Base-by-base conservation (phyloP, 23 tunicate species). In the Phallusia fumigata region DNA sequence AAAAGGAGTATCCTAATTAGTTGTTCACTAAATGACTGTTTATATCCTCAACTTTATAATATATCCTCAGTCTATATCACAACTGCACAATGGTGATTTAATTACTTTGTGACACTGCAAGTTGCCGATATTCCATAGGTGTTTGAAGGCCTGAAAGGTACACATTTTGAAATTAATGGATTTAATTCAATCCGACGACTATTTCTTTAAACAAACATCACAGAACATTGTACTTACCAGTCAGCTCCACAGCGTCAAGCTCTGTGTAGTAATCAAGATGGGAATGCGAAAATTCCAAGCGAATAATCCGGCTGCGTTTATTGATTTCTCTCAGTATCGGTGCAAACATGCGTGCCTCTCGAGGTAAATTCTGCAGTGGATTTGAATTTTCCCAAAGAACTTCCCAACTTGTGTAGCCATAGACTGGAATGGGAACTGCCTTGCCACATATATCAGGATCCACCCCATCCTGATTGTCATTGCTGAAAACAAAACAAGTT, bases 191-290 rank as follows among this genome's bases (percentile, higher is more conserved):
- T 26, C 74, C 32, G 6, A 65, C 8, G 11, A 5, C 32, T 65
- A 74, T 35, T 74, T 74, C 10, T 21, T 18, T 36, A 10, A 8
- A 8, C 40, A 36, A 26, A 78, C 30, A 36, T 44, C 8, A 5
- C 28, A 16, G 6, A 78, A 45, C 6, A 49, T 31, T 18, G 49
- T 76, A 22, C 73, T 40, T 18, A 94, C 98, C 98, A 52, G 90
- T 94, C 35, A 94, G 65, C 64, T 94, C 98, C 30, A 94, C 98
- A 22, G 98, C 98, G 85, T 94, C 98, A 18, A 94, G 79, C 76
- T 94, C 98, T 52, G 98, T 88, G 75, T 94, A 94, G 53, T 94
- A 94, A 31, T 88, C 91, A 30, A 94, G 77, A 53, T 86, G 88
- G 5, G 88, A 34, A 75, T 91, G 93, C 33, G 85, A 86, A 50